Evolutionary conservation across 1,140 invertebrate species (phyloP).

Genomic region (Papilio xuthus): DNA sequence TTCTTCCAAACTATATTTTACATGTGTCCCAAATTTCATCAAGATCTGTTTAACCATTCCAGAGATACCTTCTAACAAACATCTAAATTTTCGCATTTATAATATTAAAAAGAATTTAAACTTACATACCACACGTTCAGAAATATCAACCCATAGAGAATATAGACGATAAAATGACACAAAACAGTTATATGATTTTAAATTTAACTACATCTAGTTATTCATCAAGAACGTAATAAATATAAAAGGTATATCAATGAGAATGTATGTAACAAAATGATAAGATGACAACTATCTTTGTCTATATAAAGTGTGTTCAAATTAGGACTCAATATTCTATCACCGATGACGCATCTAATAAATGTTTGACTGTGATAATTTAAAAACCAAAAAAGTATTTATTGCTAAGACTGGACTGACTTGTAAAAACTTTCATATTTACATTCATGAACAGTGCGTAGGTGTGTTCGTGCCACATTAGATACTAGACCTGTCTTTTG

Average conservation of each 20-base stretch:
- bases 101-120: too few species aligned
- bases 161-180: neutral
- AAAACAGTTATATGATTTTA: neutral
- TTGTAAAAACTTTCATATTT: neutral
- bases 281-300: conserved; percentile 9
- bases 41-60: too few species aligned
- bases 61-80: too few species aligned
- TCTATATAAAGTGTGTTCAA: neutral
- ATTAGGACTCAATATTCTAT: neutral
- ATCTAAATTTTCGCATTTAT: too few species aligned
- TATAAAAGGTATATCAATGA: conserved; percentile 25
- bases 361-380: neutral
- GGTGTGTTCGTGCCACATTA: neutral
- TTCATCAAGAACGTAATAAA: neutral
- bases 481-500: neutral
- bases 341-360: neutral
- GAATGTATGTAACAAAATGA: neutral
- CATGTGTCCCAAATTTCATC: too few species aligned
- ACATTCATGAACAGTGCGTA: neutral
- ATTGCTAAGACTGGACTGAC: neutral
- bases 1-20: too few species aligned
- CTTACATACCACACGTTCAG: too few species aligned
- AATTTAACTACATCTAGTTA: neutral
- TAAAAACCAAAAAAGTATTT: neutral
- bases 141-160: neutral